A percentile compares a stretch with the other conserved stretches of the same genome.
phyloP scores from a whole-genome alignment of 2,888 invertebrate species.

The Spatulosminthurus flaviceps region DNA sequence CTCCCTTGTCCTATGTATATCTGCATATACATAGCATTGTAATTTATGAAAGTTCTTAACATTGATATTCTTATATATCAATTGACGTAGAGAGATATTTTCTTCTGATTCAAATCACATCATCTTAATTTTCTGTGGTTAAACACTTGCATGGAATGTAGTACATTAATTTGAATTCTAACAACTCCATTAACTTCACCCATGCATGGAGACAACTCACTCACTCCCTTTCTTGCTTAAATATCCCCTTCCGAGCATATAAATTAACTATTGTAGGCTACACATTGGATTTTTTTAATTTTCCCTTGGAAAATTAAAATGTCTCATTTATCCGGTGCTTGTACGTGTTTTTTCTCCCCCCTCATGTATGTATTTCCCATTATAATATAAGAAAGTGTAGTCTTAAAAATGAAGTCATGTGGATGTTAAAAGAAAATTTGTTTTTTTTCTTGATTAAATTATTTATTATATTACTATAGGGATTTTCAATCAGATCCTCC shows the following conservation, averaged over 20 bases:
- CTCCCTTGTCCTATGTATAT: too few species aligned
- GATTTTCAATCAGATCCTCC: too few species aligned
- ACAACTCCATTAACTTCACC: slow-evolving; percentile 4
- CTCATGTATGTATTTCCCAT: too few species aligned
- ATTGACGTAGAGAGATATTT: too few species aligned
- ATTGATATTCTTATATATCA: background rate
- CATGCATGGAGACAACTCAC: background rate
- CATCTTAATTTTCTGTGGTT: slow-evolving; percentile 8
- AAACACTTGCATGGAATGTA: background rate
- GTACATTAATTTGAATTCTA: background rate
- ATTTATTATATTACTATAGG: too few species aligned
- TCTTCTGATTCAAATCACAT: background rate
- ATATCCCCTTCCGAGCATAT: too few species aligned
- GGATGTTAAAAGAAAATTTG: too few species aligned
- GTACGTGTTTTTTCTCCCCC: too few species aligned
- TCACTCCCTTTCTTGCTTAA: too few species aligned
- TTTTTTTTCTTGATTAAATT: too few species aligned
- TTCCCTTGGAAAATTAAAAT: background rate
- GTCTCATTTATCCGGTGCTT: background rate
- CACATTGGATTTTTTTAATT: background rate
- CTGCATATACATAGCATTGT: background rate
- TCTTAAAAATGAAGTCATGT: too few species aligned
- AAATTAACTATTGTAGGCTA: background rate
- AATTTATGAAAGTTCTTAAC: background rate
- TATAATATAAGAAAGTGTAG: too few species aligned